phyloP scores from a whole-genome alignment of 2,113 vertebrate genomes.

The Pelecanus crispus region DNA sequence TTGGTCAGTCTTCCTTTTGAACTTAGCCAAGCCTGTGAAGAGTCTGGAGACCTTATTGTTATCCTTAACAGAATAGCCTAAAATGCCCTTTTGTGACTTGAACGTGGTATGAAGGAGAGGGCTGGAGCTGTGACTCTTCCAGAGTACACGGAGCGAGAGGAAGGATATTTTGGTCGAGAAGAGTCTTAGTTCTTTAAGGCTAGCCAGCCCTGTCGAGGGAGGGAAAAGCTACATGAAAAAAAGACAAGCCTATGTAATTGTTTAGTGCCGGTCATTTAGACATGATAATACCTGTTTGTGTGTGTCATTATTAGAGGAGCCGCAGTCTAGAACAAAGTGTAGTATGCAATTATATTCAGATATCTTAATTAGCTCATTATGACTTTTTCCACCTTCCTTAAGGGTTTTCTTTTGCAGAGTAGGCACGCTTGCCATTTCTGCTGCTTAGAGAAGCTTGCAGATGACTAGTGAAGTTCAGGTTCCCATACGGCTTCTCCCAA shows the following conservation, averaged over 20 bases:
- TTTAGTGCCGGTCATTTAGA: neutral
- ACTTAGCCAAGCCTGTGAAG: rapidly evolving
- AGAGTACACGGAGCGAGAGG: neutral
- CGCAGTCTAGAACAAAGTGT: neutral
- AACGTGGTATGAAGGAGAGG: neutral
- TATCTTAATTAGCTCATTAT: neutral
- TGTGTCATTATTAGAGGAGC: neutral
- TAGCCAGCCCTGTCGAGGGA: neutral
- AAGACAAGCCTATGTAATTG: neutral
- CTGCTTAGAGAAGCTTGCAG: neutral
- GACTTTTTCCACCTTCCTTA: neutral
- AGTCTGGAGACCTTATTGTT: neutral
- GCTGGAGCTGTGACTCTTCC: neutral
- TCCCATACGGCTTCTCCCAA: neutral
- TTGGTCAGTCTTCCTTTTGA: neutral
- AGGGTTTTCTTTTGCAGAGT: constrained; percentile 9
- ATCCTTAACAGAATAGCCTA: neutral
- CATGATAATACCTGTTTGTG: neutral
- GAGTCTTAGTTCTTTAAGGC: neutral
- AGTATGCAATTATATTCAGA: neutral
- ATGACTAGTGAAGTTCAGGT: neutral
- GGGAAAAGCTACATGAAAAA: neutral
- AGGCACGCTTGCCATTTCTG: neutral
- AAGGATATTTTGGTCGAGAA: neutral
- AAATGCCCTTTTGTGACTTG: neutral